Evolutionary conservation across 2,797 vertebrate species (phyloP).

Genomic region (Trachops cirrhosus): DNA sequence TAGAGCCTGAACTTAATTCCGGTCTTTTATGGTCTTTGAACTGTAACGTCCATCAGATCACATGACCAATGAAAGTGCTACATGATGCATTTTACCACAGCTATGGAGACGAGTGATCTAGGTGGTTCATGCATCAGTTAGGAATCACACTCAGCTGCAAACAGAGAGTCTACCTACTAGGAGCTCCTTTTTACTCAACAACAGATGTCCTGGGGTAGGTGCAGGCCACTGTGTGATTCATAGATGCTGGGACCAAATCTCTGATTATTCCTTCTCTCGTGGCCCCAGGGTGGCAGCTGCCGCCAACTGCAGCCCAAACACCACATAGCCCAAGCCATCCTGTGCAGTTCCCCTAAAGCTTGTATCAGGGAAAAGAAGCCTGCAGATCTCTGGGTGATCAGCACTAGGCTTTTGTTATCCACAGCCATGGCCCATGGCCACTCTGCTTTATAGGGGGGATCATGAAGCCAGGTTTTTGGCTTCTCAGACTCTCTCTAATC

Average conservation of each 20-base stretch:
- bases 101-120: neutral
- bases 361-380: neutral
- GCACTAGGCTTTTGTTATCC: neutral
- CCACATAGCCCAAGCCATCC: neutral
- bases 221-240: neutral
- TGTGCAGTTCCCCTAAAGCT: no score
- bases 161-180: no score
- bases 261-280: neutral
- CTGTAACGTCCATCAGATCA: neutral
- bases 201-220: neutral
- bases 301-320: no score
- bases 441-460: neutral
- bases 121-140: neutral
- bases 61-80: neutral
- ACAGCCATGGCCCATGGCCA: neutral
- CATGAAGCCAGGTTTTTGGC: neutral
- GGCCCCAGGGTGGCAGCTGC: no score
- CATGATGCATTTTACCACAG: no score
- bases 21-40: neutral
- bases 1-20: neutral
- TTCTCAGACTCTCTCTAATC: neutral
- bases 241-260: neutral
- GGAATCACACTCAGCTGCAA: neutral
- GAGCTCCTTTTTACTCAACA: neutral
- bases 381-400: neutral